A percentile compares a stretch with the other conserved stretches of the same genome.
Conservation (phyloP, 2,888 invertebrate species). For the Drosophila mimica region DNA sequence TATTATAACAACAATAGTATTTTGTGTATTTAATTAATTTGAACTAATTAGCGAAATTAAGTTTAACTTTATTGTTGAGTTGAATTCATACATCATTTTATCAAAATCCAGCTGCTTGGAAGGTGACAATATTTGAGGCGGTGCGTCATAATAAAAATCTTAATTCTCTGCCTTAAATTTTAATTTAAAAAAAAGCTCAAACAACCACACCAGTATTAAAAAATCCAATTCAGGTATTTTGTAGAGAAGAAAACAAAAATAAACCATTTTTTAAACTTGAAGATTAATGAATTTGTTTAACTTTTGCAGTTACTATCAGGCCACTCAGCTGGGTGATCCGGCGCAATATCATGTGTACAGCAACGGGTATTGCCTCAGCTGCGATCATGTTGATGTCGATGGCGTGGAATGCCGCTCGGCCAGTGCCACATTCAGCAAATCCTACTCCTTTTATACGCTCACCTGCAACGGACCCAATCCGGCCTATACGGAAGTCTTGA, state of each 20-base stretch:
- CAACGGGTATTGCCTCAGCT: constrained; percentile 89
- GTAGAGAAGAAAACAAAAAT: not conserved
- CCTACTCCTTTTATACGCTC: constrained; percentile 88
- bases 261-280: not conserved
- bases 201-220: not conserved
- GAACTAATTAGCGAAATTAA: too few species aligned
- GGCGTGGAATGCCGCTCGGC: constrained; percentile 87
- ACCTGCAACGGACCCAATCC: constrained; percentile 89
- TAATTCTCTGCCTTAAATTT: too few species aligned
- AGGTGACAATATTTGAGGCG: not conserved
- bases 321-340: constrained; percentile 88
- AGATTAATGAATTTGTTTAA: not conserved
- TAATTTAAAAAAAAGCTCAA: too few species aligned
- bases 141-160: too few species aligned
- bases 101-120: not conserved
- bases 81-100: not conserved
- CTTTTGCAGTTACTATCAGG: constrained; percentile 89
- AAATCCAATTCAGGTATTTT: not conserved
- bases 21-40: not conserved
- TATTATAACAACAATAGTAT: too few species aligned
- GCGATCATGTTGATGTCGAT: constrained; percentile 87
- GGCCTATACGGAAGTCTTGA: constrained; percentile 86
- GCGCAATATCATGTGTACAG: constrained; percentile 89
- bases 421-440: constrained; percentile 87
- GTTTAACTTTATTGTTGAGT: too few species aligned